phyloP scores from a whole-genome alignment of 2,113 vertebrate species.

The Tetraodon nigroviridis region DNA sequence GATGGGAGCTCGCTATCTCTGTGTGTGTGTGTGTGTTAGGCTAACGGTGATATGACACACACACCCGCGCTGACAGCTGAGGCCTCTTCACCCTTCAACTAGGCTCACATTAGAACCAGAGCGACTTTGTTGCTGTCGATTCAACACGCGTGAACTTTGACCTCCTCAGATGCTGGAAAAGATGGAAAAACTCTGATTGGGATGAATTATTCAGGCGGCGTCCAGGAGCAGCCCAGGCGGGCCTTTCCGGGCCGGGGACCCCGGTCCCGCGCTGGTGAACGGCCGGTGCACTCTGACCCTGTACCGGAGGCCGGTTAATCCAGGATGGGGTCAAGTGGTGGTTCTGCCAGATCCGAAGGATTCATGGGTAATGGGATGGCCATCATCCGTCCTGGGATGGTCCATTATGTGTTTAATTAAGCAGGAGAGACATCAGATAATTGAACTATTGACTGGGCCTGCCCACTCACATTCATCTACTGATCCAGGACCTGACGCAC shows the following conservation, averaged over 20 bases:
- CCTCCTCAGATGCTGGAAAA: not conserved
- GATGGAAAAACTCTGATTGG: not conserved
- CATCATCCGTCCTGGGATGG: conserved; percentile 57
- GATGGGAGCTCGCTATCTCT: conserved; percentile 3
- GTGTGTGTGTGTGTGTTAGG: conserved; percentile 19
- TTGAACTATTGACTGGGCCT: conserved; percentile 65
- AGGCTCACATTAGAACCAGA: too few species aligned
- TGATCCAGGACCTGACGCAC: conserved; percentile 12
- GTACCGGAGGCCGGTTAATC: conserved; percentile 42
- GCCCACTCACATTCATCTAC: conserved; percentile 47
- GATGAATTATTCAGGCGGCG: not conserved
- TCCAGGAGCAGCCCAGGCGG: too few species aligned
- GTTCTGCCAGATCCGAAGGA: conserved; percentile 51
- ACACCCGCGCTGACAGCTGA: not conserved
- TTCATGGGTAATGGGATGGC: conserved; percentile 57
- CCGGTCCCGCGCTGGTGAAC: conserved; percentile 28
- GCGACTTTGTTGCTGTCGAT: too few species aligned
- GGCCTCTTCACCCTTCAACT: too few species aligned
- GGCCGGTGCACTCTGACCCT: conserved; percentile 49
- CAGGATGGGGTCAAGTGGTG: conserved; percentile 61
- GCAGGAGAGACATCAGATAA: conserved; percentile 65
- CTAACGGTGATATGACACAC: not conserved
- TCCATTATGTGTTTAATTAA: conserved; percentile 73
- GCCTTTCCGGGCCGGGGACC: too few species aligned
- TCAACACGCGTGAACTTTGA: not conserved